Conservation (phyloP, 2,113 vertebrate species). For the Solenodon paradoxus region DNA sequence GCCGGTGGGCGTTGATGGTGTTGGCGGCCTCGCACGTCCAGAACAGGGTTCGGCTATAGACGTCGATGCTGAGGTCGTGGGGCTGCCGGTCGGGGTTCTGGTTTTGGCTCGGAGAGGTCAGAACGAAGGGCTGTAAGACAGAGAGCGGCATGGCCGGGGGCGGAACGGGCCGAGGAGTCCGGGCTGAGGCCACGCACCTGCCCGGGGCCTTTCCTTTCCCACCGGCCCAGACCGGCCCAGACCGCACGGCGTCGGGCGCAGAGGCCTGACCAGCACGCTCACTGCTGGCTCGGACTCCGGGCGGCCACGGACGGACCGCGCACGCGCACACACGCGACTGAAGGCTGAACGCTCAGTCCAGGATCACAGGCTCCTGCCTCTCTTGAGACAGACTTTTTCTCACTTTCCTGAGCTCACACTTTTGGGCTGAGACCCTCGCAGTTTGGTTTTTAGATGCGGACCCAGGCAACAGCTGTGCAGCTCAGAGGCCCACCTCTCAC, state of each 20-base stretch:
- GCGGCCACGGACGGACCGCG: fast-evolving
- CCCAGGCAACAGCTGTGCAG: not conserved
- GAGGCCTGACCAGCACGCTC: too few relatives aligned
- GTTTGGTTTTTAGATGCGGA: not conserved
- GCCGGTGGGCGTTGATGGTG: constrained; percentile 91
- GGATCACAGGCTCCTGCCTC: not conserved
- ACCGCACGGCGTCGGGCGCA: too few relatives aligned
- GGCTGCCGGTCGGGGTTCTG: constrained; percentile 89
- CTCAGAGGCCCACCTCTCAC: not conserved
- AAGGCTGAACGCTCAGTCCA: fast-evolving
- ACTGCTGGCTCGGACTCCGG: too few relatives aligned
- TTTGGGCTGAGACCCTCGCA: not conserved
- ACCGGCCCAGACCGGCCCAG: too few relatives aligned
- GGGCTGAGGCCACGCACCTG: too few relatives aligned
- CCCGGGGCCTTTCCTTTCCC: not conserved
- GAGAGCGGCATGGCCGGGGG: fast-evolving
- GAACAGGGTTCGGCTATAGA: constrained; percentile 93
- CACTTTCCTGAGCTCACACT: not conserved
- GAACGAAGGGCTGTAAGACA: constrained; percentile 85
- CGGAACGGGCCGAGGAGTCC: too few relatives aligned
- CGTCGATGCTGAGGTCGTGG: constrained; percentile 93
- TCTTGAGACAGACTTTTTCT: not conserved
- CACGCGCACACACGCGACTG: too few relatives aligned
- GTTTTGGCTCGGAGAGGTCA: constrained; percentile 84
- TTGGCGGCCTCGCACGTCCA: constrained; percentile 96